Percentiles rank a stretch among this genome's conserved stretches.
These are phyloP conservation scores for Rhynchonema sp. DNA, from an alignment of 2,888 invertebrate genomes.

Conservation along the genomic window DNA sequence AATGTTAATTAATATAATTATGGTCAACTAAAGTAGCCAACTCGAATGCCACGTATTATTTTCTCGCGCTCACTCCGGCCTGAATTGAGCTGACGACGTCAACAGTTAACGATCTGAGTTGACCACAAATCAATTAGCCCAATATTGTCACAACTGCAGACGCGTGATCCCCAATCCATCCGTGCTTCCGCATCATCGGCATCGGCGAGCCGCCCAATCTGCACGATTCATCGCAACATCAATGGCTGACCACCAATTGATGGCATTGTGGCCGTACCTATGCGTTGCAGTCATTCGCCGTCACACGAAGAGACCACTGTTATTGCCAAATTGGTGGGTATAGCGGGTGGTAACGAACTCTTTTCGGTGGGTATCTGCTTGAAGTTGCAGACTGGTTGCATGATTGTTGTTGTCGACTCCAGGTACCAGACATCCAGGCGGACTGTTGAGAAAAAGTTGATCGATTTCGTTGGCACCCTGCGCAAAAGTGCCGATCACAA, in stretches of 20 bases:
- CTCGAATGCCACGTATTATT: too few relatives aligned
- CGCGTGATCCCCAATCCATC: slow-evolving; percentile 59
- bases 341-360: too few relatives aligned
- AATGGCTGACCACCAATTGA: slow-evolving; percentile 72
- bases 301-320: slow-evolving; percentile 44
- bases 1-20: too few relatives aligned
- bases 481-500: slow-evolving; percentile 56
- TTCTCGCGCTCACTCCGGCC: too few relatives aligned
- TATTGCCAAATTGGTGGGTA: slow-evolving; percentile 7
- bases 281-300: slow-evolving; percentile 57
- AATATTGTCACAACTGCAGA: too few relatives aligned
- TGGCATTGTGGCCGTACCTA: slow-evolving; percentile 76
- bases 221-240: slow-evolving; percentile 30
- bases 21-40: too few relatives aligned
- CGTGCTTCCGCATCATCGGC: slow-evolving; percentile 64
- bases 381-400: too few relatives aligned
- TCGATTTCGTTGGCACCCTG: slow-evolving; percentile 56
- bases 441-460: slow-evolving; percentile 46
- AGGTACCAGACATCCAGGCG: slow-evolving; percentile 27
- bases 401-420: neutral
- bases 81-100: too few relatives aligned
- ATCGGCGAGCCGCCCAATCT: slow-evolving; percentile 57
- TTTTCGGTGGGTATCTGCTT: too few relatives aligned
- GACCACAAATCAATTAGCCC: too few relatives aligned
- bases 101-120: too few relatives aligned